Evolutionary conservation across 1,140 invertebrate species (phyloP), one percentile per base, ranked within the genome.

Genomic region (Pogonognathellus flavescens): DNA sequence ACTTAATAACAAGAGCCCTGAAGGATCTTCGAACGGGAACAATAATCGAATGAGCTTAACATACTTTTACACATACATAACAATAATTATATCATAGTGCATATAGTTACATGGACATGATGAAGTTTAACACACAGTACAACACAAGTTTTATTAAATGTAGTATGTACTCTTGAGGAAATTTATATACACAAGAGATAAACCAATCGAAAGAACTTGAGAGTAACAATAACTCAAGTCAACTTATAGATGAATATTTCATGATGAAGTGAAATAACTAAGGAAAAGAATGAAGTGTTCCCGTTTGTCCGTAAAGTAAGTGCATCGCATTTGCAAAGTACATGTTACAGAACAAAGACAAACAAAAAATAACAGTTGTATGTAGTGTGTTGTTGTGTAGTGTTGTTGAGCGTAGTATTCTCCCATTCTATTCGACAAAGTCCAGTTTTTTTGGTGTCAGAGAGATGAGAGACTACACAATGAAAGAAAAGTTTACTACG

Each of bases 181-280:
- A 41, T 6, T 41, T 41, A 41, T 41, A 41, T 3, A 41, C 31
- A 41, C 31, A 41, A 41, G 31, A 41, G 31, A 41, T 41, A 60
- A 25, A 25, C 22, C 66, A 76, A 76, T 49, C 13, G 5, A 76
- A 76, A 76, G 14, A 18, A 50, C 14, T 76, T 76, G 25, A 49
- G 25, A 49, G 70, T 10, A 49, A 76, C 70, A 76, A 76, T 76
- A 76, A 76, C 41, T 76, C 70, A 76, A 76, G 25, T 76, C 70
- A 76, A 49, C 41, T 76, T 76, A 49, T n/a, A 50, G 70, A 76
- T 76, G 70, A 76, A 76, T 76, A 49, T 76, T 76, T 76, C 70
- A 76, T 76, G 25, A 25, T 50, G 11, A 50, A 76, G 31, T 66
- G 62, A 66, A 66, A 66, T 66, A 14, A 25, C 14, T 14, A 25